Evolutionary conservation across 2,888 invertebrate species (phyloP), one percentile per base, ranked within the genome.

Genomic region (Onchidella celtica): DNA sequence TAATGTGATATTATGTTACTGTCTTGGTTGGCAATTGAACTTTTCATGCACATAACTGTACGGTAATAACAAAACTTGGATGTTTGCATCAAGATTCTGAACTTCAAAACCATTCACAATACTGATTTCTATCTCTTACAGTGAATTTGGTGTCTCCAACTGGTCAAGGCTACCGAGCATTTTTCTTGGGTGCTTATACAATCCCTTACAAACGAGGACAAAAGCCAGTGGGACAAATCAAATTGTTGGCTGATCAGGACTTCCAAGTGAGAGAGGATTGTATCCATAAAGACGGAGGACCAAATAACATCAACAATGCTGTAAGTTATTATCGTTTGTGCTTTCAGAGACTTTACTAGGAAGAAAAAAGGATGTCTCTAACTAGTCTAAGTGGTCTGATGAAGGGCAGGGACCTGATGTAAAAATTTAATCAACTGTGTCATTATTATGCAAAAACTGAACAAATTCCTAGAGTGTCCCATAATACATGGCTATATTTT

Each of bases 101-200:
- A n/a, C n/a, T n/a, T n/a, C n/a, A n/a, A n/a, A n/a, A n/a, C n/a
- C n/a, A n/a, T n/a, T n/a, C n/a, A n/a, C n/a, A n/a, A n/a, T n/a
- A n/a, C n/a, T 72, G 9, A 29, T 11, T 2, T 47, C 47, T 47
- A 17, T 69, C 34, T 65, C 21, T 29, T 21, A 59, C 86, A 90
- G 90, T 90, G 66, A 89, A 88, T 81, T 79, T 90, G 69, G 86
- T 85, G 9, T 72, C 86, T 9, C 74, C 76, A 27, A 59, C 69
- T 34, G 68, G 83, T 68, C 21, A 75, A 70, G 36, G 73, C 32
- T 90, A 89, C 84, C 85, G 86, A 14, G 84, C 87, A 57, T 89
- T 90, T 74, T 88, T 89, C 86, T 82, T 90, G 32, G 87, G 86
- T 78, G 90, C 90, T 17, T 84, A 84, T 69, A 40, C 59, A 9